Percentiles rank a stretch among this genome's conserved stretches.
Conservation (phyloP, 1,140 invertebrate species). For the Penaeus vannamei region DNA sequence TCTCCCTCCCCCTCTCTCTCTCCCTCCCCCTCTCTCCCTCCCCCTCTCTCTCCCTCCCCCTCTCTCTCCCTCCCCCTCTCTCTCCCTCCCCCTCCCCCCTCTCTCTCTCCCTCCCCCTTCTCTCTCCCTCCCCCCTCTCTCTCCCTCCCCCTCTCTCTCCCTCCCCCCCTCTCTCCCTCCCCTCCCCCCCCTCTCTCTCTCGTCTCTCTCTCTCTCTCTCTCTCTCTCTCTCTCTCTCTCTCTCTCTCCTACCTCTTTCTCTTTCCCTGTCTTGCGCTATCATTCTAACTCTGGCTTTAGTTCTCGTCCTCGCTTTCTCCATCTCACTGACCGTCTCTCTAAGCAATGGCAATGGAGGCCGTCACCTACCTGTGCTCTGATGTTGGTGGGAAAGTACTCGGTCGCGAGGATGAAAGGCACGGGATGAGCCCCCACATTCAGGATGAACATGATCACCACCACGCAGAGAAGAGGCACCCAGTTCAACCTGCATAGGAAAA, state of each 20-base stretch:
- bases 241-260: not conserved
- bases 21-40: too few species aligned
- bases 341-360: too few species aligned
- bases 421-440: slow-evolving; percentile 41
- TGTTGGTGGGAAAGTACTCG: slow-evolving; percentile 45
- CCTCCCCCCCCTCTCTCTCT: slow-evolving; percentile 2
- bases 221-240: too few species aligned
- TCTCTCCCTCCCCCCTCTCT: not conserved
- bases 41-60: too few species aligned
- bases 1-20: too few species aligned
- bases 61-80: too few species aligned
- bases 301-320: too few species aligned
- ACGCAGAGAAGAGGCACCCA: slow-evolving; percentile 24
- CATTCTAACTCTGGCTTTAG: too few species aligned
- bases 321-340: too few species aligned
- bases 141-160: not conserved
- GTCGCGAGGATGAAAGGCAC: slow-evolving; percentile 37
- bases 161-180: slow-evolving; percentile 5
- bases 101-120: too few species aligned
- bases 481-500: not conserved
- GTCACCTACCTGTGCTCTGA: slow-evolving; percentile 4
- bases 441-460: slow-evolving; percentile 8
- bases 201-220: too few species aligned
- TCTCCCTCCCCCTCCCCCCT: too few species aligned
- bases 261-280: not conserved